Evolutionary conservation across 2,888 invertebrate genomes (phyloP), one percentile per base, ranked within the genome.

Genomic region (Ectemnius cavifrons): DNA sequence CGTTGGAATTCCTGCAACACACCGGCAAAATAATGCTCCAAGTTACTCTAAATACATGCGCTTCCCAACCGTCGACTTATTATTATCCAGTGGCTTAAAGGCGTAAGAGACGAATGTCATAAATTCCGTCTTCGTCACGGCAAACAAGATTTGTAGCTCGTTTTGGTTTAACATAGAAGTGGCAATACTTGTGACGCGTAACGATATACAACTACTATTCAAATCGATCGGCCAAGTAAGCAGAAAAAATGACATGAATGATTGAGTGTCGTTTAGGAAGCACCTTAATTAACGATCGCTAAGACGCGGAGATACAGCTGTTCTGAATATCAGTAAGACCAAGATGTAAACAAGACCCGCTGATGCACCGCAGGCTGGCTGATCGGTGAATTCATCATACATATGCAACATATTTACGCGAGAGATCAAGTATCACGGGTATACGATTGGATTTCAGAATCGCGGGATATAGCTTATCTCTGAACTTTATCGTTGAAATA

Each of bases 281-380:
- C 67, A 62, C 68, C 70, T 78, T 73, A 73, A 80, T 73, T 80
- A 75, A 71, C 70, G 46, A 75, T 69, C 47, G n/a, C 27, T 67
- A 47, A 27, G 52, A 47, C 13, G 8, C 11, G 59, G 63, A 73
- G 80, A 78, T 78, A 13, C 61, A 61, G 57, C 58, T 69, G 71
- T 45, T 37, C 18, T 27, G 59, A 13, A 62, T 71, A 61, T 16
- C 68, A 69, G 75, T 66, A 68, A 77, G 18, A 49, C 27, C 6
- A 2, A 49, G 23, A 56, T 20, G 52, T 61, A 77, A 67, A 67
- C 59, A 73, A 23, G 14, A 18, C 52, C 18, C 6, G 27, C 8
- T 6, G 8, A 66, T 13, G 61, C 16, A n/a, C 20, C 65, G 59
- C 47, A 67, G 70, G 45, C 63, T 77, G 20, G 20, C 45, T 52